Evolutionary conservation across 2,888 invertebrate genomes (phyloP).

Genomic region (Elegia similella): DNA sequence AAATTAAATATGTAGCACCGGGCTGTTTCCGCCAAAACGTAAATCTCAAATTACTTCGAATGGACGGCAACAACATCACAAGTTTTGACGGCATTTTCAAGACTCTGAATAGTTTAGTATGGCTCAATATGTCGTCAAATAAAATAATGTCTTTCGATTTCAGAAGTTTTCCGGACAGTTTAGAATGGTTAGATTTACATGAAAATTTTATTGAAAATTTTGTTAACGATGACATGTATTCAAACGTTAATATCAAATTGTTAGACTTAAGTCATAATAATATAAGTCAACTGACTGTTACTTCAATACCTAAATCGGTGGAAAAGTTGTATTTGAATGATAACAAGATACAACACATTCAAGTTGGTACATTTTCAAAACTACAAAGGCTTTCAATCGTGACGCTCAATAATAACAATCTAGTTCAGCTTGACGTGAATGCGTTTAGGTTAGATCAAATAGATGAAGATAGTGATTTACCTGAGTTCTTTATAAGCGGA

Average conservation of each 20-base stretch:
- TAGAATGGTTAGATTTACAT: conserved; percentile 91
- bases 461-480: conserved; percentile 85
- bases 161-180: conserved; percentile 86
- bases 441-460: conserved; percentile 86
- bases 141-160: conserved; percentile 89
- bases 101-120: conserved; percentile 85
- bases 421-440: conserved; percentile 87
- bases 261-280: conserved; percentile 89
- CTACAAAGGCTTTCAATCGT: conserved; percentile 87
- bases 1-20: conserved; percentile 86
- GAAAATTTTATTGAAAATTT: conserved; percentile 86
- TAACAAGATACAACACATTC: conserved; percentile 86
- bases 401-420: conserved; percentile 87
- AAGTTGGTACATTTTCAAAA: conserved; percentile 86
- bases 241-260: conserved; percentile 84
- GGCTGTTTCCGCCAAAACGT: conserved; percentile 88
- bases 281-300: conserved; percentile 84
- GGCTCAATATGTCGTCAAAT: conserved; percentile 91
- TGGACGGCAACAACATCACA: conserved; percentile 91
- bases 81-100: conserved; percentile 86
- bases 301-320: conserved; percentile 87
- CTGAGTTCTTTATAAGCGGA: conserved; percentile 90
- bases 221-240: conserved; percentile 80
- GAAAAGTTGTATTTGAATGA: conserved; percentile 88
- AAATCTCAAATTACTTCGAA: conserved; percentile 86